Evolutionary conservation across 1,140 invertebrate genomes (phyloP), one percentile per base, ranked within the genome.

Genomic region (Drosophila mojavensis): DNA sequence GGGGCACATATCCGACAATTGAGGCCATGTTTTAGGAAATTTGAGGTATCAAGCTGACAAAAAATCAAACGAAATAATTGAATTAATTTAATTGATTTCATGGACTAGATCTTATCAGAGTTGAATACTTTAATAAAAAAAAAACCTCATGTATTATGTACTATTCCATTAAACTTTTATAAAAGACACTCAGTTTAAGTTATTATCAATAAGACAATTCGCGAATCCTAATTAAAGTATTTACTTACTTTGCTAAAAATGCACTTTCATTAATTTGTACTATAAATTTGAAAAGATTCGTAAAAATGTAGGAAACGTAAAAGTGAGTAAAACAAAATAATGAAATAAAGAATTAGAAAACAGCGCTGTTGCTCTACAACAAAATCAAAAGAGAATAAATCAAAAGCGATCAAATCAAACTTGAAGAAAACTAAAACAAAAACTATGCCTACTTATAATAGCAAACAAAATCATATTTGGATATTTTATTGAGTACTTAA

Each of bases 271-370:
- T 6, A 30, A 55, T 36, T 55, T 30, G 11, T 24, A 65, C 62
- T 47, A 5, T 2, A 47, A 65, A 65, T 65, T 65, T 65, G 7
- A 55, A 24, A 30, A 43, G 41, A 30, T 45, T 3, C 4, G 1
- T 55, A 55, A 33, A 55, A 45, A 28, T 33, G 0, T 30, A 33
- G 4, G 10, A 45, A 30, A 63, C 13, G 9, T 33, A 20, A 33
- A 65, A 54, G 45, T 26, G 10, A 11, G 2, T 17, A n/a, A 36
- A 36, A n/a, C 5, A 28, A 51, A 15, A 15, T 28, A 39, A 39
- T 41, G 10, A n/a, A 28, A 63, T 17, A 9, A 30, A 41, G 15
- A 64, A 47, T 4, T 24, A 15, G 11, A 6, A 30, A n/a, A 43
- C 13, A 26, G 50, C 15, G 50, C n/a, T 53, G 50, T n/a, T 10